These are phyloP conservation scores for Diorhabda carinulata DNA, from an alignment of 1,140 invertebrate genomes.

Conservation along the genomic window DNA sequence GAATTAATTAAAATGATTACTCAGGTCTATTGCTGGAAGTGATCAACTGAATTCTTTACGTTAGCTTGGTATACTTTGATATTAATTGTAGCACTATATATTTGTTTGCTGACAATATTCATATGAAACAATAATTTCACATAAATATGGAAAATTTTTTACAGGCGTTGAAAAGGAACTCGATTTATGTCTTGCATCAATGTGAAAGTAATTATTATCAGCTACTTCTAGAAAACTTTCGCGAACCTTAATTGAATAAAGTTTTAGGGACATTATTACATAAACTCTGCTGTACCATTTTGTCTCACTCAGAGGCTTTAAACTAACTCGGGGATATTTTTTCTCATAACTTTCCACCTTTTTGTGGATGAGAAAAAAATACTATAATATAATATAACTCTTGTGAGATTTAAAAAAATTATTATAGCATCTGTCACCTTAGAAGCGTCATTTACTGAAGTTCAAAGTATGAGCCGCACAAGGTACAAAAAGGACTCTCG, in stretches of 20 bases:
- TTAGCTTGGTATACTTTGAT: no score
- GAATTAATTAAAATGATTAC: constrained; percentile 23
- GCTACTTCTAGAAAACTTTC: neutral
- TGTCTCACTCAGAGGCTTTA: neutral
- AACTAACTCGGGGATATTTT: neutral
- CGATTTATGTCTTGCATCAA: neutral
- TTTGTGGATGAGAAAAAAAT: neutral
- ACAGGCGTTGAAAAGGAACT: constrained; percentile 7
- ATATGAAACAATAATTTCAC: constrained; percentile 10
- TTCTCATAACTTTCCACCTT: neutral
- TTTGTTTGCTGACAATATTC: neutral
- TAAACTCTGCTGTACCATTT: constrained; percentile 1
- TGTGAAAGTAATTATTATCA: neutral
- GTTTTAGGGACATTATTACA: neutral
- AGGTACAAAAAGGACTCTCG: neutral
- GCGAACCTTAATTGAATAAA: neutral
- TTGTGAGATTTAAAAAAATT: neutral
- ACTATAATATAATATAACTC: neutral
- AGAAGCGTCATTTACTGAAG: neutral
- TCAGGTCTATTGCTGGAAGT: constrained; percentile 8
- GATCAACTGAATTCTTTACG: neutral
- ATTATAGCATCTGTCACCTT: neutral
- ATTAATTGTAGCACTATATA: neutral
- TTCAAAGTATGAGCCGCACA: neutral
- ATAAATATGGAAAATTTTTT: constrained; percentile 23